These are phyloP conservation scores for Bothrops jararaca DNA, from an alignment of 2,113 vertebrate genomes.

Conservation along the genomic window DNA sequence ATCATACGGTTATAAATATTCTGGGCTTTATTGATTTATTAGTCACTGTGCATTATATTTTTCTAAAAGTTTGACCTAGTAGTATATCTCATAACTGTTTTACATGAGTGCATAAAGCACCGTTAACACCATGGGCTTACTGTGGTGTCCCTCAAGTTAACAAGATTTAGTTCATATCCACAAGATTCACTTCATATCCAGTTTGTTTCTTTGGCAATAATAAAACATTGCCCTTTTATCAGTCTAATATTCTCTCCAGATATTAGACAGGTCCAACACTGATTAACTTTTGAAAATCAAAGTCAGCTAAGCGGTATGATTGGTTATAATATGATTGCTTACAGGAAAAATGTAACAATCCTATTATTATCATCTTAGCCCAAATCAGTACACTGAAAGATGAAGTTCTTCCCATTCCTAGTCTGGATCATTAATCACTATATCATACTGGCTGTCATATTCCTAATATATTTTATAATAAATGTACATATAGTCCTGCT, in stretches of 20 bases:
- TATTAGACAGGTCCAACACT: neutral
- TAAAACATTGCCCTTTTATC: neutral
- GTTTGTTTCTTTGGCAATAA: neutral
- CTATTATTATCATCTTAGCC: neutral
- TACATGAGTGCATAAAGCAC: neutral
- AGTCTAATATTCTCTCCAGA: neutral
- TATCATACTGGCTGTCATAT: neutral
- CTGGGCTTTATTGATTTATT: neutral
- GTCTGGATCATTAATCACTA: neutral
- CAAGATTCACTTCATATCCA: neutral
- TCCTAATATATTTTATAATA: neutral
- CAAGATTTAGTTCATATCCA: neutral
- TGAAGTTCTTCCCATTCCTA: neutral
- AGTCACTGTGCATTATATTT: neutral
- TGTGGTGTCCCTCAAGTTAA: neutral
- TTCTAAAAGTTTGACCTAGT: neutral
- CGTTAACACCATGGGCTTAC: neutral
- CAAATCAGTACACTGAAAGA: neutral
- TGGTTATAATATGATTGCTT: neutral
- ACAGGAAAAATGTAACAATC: neutral
- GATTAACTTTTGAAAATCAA: neutral
- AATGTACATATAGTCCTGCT: neutral
- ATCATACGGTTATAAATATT: neutral
- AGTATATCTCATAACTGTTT: neutral
- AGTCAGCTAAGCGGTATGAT: neutral